Conservation (phyloP, 2,113 vertebrate genomes). For the Neodon shergylaensis region DNA sequence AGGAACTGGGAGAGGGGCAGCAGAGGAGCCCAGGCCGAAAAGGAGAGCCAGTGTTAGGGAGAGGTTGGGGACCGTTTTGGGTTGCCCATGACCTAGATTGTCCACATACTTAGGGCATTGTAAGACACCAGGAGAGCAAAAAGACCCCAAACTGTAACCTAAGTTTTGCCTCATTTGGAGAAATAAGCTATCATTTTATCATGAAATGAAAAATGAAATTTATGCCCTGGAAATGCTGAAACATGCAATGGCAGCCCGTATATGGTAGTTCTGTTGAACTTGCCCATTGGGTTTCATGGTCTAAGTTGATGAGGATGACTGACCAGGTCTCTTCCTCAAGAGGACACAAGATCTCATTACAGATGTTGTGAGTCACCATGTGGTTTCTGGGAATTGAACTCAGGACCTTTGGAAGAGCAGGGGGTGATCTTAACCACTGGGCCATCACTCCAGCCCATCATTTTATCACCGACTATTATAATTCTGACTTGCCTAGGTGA, state of each 20-base stretch:
- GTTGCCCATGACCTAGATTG: background rate
- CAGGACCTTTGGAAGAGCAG: no score
- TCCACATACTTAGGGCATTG: background rate
- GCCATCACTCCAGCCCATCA: background rate
- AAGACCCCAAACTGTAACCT: background rate
- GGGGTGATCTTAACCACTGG: no score
- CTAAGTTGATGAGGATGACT: no score
- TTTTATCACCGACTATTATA: background rate
- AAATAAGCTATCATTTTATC: background rate
- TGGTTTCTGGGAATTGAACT: no score
- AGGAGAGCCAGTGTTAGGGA: background rate
- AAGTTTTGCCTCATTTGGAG: background rate
- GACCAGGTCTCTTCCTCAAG: no score
- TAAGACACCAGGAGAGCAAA: background rate
- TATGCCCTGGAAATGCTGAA: no score
- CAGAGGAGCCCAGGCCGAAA: background rate
- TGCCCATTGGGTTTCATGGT: no score
- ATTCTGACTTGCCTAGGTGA: background rate
- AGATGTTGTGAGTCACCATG: no score
- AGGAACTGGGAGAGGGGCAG: background rate
- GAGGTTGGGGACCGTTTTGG: background rate
- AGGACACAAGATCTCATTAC: no score
- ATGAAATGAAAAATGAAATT: no score
- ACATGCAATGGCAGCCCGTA: no score
- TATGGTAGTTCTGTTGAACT: no score